Evolutionary conservation across 1,140 invertebrate genomes (phyloP), one percentile per base, ranked within the genome.

Genomic region (Pseudomyrmex concolor): DNA sequence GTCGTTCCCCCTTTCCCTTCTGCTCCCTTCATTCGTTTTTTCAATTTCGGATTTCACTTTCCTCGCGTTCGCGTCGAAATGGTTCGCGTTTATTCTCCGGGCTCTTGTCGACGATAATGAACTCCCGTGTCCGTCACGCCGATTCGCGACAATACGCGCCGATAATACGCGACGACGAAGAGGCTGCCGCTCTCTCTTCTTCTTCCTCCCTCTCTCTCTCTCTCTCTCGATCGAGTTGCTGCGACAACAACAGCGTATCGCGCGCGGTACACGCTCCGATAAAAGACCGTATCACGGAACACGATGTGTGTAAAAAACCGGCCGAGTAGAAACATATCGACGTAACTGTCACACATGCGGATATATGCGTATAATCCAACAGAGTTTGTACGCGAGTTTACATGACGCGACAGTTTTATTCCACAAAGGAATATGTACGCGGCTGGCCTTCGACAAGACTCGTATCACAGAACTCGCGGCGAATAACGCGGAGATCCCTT

Each of bases 31-130:
- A 17, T 45, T 19, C 73, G 62, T 48, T 19, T 77, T 63, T 50
- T 43, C 73, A 17, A 50, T 59, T 57, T 50, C 48, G 25, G 13
- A 5, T 51, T 13, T 62, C 43, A n/a, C 22, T 70, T 70, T 57
- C 70, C 62, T 74, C 84, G 55, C 9, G 22, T 54, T 67, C 48
- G 12, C 60, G 43, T 25, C 50, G 54, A 9, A 51, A 34, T 2
- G 76, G n/a, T 9, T 51, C 67, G 43, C 34, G 63, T 80, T 86
- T 86, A 87, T 87, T 67, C 22, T 54, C 84, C 84, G 48, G 45
- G 13, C 50, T 9, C 5, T 25, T n/a, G 48, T 48, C 76, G 19
- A 55, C 55, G 55, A 80, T 86, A 87, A 86, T 43, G 80, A 84
- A 70, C 62, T 62, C 59, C 50, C 19, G 17, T 15, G 17, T n/a